Percentiles rank a stretch among this genome's conserved stretches.
phyloP scores from a whole-genome alignment of 2,113 vertebrate genomes.

The Brachypodius melanocephalos region DNA sequence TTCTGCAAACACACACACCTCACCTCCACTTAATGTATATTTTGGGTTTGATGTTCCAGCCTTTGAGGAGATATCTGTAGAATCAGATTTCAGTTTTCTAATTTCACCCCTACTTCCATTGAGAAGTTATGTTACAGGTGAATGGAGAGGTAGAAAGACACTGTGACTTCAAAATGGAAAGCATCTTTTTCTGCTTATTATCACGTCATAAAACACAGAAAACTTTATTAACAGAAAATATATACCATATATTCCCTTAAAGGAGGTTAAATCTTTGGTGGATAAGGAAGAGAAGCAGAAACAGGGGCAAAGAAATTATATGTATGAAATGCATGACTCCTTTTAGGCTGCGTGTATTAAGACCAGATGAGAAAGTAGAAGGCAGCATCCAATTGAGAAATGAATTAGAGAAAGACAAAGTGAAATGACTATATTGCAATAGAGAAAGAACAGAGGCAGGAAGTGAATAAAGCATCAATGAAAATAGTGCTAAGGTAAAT shows the following conservation, averaged over 20 bases:
- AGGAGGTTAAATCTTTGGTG: background rate
- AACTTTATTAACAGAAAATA: background rate
- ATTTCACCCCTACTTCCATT: background rate
- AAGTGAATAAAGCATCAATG: background rate
- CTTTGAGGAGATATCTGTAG: background rate
- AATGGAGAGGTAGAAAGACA: background rate
- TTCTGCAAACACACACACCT: background rate
- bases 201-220: background rate
- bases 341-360: background rate
- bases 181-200: background rate
- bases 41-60: background rate
- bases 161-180: background rate
- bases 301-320: background rate
- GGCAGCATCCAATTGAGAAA: background rate
- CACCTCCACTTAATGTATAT: background rate
- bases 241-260: background rate
- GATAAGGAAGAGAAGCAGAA: background rate
- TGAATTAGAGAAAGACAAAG: background rate
- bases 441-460: slow-evolving; percentile 1
- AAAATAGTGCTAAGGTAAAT: slow-evolving; percentile 13
- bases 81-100: background rate
- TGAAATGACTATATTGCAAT: background rate
- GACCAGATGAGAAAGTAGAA: background rate
- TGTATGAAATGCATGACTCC: rapidly evolving
- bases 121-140: background rate